A percentile compares a stretch with the other conserved stretches of the same genome.
Evolutionary conservation across 2,888 invertebrate species (phyloP).

Genomic region (Dasysyrphus albostriatus): DNA sequence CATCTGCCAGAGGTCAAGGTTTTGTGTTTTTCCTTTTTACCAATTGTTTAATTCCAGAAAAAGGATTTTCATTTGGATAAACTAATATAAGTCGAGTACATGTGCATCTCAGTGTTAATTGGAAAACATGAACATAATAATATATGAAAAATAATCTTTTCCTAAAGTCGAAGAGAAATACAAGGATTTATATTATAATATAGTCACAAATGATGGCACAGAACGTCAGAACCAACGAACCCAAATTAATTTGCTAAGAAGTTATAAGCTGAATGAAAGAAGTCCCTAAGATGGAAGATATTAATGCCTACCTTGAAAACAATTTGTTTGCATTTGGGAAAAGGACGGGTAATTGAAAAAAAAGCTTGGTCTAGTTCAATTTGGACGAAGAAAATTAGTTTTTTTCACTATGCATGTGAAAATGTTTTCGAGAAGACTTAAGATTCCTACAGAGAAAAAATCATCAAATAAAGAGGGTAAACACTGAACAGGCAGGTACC

Average conservation of each 20-base stretch:
- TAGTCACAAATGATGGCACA: background rate
- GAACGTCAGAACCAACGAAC: background rate
- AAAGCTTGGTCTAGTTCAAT: slow-evolving; percentile 8
- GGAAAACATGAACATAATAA: slow-evolving; percentile 16
- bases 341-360: slow-evolving; percentile 20
- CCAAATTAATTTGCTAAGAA: slow-evolving; percentile 17
- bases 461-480: background rate
- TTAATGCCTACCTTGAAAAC: background rate
- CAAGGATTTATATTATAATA: background rate
- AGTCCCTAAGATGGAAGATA: background rate
- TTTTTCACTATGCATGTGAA: background rate
- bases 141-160: slow-evolving; percentile 9
- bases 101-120: slow-evolving; percentile 21
- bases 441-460: background rate
- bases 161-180: background rate
- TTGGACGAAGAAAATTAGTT: slow-evolving; percentile 18
- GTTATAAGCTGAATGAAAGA: slow-evolving; percentile 3
- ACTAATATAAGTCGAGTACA: background rate
- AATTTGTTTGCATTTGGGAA: background rate
- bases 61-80: slow-evolving; percentile 21
- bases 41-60: background rate
- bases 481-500: background rate
- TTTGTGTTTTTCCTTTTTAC: background rate
- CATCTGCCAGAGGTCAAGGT: slow-evolving; percentile 26
- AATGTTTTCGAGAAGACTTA: background rate